Evolutionary conservation across 1,140 invertebrate genomes (phyloP).

Genomic region (Anadara kagoshimensis): DNA sequence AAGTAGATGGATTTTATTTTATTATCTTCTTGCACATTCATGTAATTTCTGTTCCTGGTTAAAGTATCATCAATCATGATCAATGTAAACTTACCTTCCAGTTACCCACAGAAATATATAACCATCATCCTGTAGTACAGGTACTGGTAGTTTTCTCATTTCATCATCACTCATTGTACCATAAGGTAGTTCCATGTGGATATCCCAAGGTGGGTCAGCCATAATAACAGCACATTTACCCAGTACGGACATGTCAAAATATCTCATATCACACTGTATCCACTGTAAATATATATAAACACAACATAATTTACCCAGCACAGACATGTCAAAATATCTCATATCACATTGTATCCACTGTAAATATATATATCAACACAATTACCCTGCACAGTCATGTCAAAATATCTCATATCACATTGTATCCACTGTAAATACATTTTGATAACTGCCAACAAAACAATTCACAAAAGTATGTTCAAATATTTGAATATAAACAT

Average conservation of each 20-base stretch:
- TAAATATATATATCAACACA: not conserved
- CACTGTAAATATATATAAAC: conserved; percentile 78
- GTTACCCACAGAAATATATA: conserved; percentile 99
- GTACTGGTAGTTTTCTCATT: conserved; percentile 95
- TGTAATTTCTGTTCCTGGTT: too few species aligned
- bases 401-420: conserved; percentile 88
- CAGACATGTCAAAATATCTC: not conserved
- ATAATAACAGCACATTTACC: conserved; percentile 78
- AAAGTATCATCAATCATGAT: not conserved
- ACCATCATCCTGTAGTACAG: conserved; percentile 94
- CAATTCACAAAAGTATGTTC: too few species aligned
- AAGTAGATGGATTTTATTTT: too few species aligned
- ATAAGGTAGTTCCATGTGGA: conserved; percentile 98
- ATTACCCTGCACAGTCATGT: not conserved
- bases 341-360: conserved; percentile 1
- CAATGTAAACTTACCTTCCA: conserved; percentile 79
- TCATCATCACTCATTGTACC: conserved; percentile 99
- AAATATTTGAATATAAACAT: too few species aligned
- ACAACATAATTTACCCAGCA: not conserved
- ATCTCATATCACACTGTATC: conserved; percentile 97
- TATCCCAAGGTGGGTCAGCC: conserved; percentile 96
- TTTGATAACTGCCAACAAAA: too few species aligned
- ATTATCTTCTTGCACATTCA: too few species aligned
- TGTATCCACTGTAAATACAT: conserved; percentile 89
- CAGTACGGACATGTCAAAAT: conserved; percentile 95